These are phyloP conservation scores for Torymus texanus DNA, from an alignment of 2,888 invertebrate species.

Conservation along the genomic window DNA sequence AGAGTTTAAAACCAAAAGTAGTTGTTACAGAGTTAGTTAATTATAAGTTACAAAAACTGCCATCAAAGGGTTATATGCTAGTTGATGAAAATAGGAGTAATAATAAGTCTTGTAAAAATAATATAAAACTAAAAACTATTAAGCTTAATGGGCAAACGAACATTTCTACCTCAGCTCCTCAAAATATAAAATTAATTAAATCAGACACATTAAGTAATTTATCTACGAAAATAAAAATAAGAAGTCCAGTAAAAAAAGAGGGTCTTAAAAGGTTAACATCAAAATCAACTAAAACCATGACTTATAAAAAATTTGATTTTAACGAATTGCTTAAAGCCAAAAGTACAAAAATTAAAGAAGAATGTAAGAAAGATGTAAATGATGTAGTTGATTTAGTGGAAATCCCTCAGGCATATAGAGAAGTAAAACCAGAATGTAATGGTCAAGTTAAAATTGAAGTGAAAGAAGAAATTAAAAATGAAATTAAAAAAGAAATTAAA, in stretches of 20 bases:
- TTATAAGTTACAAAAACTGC: conserved; percentile 9
- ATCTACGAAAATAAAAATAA: not conserved
- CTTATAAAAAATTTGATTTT: conserved; percentile 52
- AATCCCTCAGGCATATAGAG: not conserved
- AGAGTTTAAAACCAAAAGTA: conserved; percentile 30
- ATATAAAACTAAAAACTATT: not conserved
- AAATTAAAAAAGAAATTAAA: too few relatives aligned
- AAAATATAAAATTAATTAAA: not conserved
- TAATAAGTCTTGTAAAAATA: not conserved
- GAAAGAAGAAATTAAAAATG: too few relatives aligned
- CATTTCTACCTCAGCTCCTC: conserved; percentile 16
- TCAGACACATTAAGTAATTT: conserved; percentile 1
- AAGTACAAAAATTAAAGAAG: conserved; percentile 24
- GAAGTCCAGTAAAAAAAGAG: not conserved
- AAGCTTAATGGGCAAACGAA: not conserved
- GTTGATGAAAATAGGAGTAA: not conserved
- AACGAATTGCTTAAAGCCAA: conserved; percentile 28
- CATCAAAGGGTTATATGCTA: conserved; percentile 7
- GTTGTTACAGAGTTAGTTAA: conserved; percentile 21
- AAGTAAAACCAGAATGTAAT: too few relatives aligned
- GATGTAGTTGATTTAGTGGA: not conserved
- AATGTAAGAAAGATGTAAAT: not conserved
- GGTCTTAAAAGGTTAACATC: not conserved
- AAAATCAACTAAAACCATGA: not conserved
- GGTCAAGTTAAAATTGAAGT: too few relatives aligned